These are phyloP conservation scores for Drosophila punjabiensis DNA, from an alignment of 1,140 invertebrate species.

Conservation along the genomic window DNA sequence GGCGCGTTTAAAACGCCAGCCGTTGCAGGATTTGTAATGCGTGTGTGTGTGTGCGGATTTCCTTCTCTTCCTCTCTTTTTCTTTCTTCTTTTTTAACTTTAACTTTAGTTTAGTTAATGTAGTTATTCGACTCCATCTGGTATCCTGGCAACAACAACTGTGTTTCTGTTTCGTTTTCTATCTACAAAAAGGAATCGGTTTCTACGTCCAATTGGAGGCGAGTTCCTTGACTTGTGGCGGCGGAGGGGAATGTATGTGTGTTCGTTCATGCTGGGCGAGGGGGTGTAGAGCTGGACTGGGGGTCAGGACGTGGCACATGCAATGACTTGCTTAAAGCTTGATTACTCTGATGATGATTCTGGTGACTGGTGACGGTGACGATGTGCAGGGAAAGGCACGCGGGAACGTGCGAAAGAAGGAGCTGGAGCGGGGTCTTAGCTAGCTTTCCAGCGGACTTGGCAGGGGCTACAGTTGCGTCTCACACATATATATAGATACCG, in stretches of 20 bases:
- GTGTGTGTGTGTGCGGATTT: conserved; percentile 45
- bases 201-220: conserved; percentile 56
- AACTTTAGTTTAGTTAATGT: conserved; percentile 52
- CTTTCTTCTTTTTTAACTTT: conserved; percentile 23
- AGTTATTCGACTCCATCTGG: conserved; percentile 33
- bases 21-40: conserved; percentile 57
- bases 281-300: not conserved
- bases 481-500: conserved; percentile 66
- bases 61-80: conserved; percentile 10
- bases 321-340: conserved; percentile 80
- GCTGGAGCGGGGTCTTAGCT: conserved; percentile 24
- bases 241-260: conserved; percentile 57
- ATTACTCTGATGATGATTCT: conserved; percentile 10
- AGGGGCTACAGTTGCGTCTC: conserved; percentile 80
- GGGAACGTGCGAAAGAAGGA: conserved; percentile 28
- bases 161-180: conserved; percentile 59
- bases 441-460: conserved; percentile 41
- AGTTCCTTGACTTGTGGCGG: conserved; percentile 39
- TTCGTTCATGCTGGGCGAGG: conserved; percentile 27
- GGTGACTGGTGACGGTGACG: conserved; percentile 2
- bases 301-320: conserved; percentile 69
- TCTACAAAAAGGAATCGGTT: conserved; percentile 76
- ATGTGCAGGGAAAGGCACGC: conserved; percentile 22
- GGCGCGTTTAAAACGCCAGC: conserved; percentile 70
- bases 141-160: conserved; percentile 20